Evolutionary conservation across 1,140 invertebrate genomes (phyloP), one percentile per base, ranked within the genome.

Genomic region (Drosophila paulistorum): DNA sequence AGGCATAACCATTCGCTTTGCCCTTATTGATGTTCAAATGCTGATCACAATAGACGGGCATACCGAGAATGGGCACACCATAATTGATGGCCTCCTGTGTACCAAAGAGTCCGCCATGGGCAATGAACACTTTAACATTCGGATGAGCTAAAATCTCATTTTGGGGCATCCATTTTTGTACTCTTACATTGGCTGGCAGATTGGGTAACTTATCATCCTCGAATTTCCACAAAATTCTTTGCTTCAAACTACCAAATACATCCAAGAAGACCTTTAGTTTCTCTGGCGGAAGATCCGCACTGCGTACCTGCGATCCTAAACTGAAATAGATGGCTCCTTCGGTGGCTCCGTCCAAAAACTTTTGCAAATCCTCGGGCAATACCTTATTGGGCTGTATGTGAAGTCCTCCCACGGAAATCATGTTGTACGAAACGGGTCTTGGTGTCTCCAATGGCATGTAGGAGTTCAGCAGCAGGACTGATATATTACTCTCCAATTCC

Each of bases 141-240:
- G 92, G 91, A 91, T 95, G 94, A 6, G 92, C 93, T 30, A 95
- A 82, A 63, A 95, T 92, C 80, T 95, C 94, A 11, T 92, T 92
- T 75, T 96, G 95, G 0, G 95, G 95, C 48, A 95, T 76, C 95
- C 95, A 96, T 26, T 93, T 93, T 3, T 92, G 81, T 10, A 94
- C 89, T 65, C 93, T 93, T 0, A 96, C 93, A 79, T 96, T 95
- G 1, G 93, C 69, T 0, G 94, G 93, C 11, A 92, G 85, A 73
- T 91, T 91, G 4, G 92, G 84, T 41, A 94, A 71, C 0, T 83
- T 90, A 1, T 92, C 92, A 20, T 93, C 92, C 74, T 95, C 94
- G 72, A 93, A 94, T 83, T 95, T 95, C 94, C 94, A 95, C 4
- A 95, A 58, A 5, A 95, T 90, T 41, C 93, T 93, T 68, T 95